Conservation (phyloP, 2,888 invertebrate genomes). For the Cetonia aurata region DNA sequence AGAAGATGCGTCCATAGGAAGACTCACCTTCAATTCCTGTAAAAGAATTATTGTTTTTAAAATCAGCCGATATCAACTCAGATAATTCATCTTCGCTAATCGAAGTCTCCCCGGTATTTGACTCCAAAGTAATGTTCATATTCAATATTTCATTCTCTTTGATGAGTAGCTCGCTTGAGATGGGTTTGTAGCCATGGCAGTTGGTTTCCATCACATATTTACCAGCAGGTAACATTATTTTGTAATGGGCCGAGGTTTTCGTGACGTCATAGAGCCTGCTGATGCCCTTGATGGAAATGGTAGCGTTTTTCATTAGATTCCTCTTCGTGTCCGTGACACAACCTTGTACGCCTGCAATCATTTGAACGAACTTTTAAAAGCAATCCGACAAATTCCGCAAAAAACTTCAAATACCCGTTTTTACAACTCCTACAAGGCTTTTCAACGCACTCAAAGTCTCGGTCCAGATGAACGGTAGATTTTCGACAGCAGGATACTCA, state of each 20-base stretch:
- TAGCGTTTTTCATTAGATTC: conserved; percentile 78
- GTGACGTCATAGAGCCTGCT: conserved; percentile 73
- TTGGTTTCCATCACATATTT: conserved; percentile 74
- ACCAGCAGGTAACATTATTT: conserved; percentile 78
- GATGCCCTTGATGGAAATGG: conserved; percentile 75
- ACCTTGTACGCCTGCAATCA: conserved; percentile 74
- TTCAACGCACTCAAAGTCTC: conserved; percentile 75
- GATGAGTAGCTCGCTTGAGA: conserved; percentile 58
- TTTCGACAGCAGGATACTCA: conserved; percentile 78
- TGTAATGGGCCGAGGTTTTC: conserved; percentile 78
- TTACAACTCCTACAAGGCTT: conserved; percentile 73
- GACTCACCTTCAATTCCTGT: conserved; percentile 17
- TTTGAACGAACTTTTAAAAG: neutral
- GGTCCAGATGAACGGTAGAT: conserved; percentile 81
- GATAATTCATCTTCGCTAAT: neutral
- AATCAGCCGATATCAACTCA: neutral
- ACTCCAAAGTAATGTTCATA: conserved; percentile 30
- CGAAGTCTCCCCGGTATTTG: conserved; percentile 51
- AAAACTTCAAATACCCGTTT: conserved; percentile 69
- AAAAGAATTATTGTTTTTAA: conserved; percentile 2
- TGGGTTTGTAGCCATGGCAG: conserved; percentile 73
- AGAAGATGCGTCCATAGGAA: too few relatives aligned
- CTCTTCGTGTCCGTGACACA: conserved; percentile 76
- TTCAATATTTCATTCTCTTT: conserved; percentile 15
- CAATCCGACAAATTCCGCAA: too few relatives aligned